Evolutionary conservation across 2,888 invertebrate species (phyloP).

Genomic region (Eucriotettix oculatus): DNA sequence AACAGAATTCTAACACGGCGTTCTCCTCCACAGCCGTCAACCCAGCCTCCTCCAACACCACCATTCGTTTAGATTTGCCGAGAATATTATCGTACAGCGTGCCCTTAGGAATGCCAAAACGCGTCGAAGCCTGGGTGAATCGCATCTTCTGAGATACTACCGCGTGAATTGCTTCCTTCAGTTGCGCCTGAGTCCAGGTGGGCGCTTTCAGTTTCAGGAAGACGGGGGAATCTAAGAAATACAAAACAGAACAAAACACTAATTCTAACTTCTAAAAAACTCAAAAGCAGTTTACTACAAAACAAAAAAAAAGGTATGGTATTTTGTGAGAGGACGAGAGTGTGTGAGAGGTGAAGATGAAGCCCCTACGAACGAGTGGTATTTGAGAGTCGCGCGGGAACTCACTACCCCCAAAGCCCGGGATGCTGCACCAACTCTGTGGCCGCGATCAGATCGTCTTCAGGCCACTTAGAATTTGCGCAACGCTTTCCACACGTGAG

Average conservation of each 20-base stretch:
- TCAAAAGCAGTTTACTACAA: background rate
- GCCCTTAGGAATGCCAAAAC: slow-evolving; percentile 58
- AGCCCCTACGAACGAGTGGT: background rate
- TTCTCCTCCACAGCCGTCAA: slow-evolving; percentile 42
- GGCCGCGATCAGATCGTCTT: slow-evolving; percentile 19
- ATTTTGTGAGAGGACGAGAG: background rate
- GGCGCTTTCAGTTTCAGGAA: slow-evolving; percentile 42
- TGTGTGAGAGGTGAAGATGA: background rate
- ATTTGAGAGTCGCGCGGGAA: slow-evolving; percentile 15
- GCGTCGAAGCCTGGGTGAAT: slow-evolving; percentile 55
- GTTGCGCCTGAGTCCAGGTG: slow-evolving; percentile 55
- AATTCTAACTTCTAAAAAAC: slow-evolving; percentile 12
- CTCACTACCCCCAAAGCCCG: slow-evolving; percentile 21
- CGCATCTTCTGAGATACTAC: slow-evolving; percentile 60
- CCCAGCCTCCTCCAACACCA: slow-evolving; percentile 51
- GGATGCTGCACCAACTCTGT: slow-evolving; percentile 22
- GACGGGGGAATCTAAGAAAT: slow-evolving; percentile 16
- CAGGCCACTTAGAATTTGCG: slow-evolving; percentile 19
- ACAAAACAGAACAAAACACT: slow-evolving; percentile 18
- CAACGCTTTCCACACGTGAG: slow-evolving; percentile 12
- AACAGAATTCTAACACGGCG: slow-evolving; percentile 52
- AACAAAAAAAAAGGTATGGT: background rate
- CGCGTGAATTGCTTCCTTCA: slow-evolving; percentile 58
- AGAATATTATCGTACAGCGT: slow-evolving; percentile 63
- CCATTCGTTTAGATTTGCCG: slow-evolving; percentile 61